Evolutionary conservation across 2,888 invertebrate species (phyloP).

Genomic region (Aphodius granarius): DNA sequence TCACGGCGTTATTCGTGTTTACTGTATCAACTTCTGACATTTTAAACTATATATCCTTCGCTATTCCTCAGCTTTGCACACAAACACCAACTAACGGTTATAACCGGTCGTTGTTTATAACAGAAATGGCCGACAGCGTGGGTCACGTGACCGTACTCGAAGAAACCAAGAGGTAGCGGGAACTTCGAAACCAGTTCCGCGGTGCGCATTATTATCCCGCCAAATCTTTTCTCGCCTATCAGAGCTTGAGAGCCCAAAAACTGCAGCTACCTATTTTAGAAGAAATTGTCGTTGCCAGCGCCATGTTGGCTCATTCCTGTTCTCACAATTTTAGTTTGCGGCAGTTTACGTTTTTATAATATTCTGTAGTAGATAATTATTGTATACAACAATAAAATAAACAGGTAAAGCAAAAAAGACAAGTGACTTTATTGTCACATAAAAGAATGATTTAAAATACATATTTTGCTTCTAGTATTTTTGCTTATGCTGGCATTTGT

Average conservation of each 20-base stretch:
- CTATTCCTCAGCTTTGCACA: slow-evolving; percentile 38
- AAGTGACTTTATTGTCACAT: no score
- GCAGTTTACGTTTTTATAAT: no score
- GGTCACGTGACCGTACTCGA: slow-evolving; percentile 57
- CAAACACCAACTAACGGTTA: slow-evolving; percentile 51
- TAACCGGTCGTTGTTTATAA: slow-evolving; percentile 63
- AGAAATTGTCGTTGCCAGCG: neutral
- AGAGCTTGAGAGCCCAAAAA: neutral
- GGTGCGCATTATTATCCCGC: neutral
- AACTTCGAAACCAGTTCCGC: slow-evolving; percentile 14
- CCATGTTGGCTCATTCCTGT: no score
- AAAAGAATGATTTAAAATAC: no score
- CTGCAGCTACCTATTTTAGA: neutral
- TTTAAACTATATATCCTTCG: slow-evolving; percentile 40
- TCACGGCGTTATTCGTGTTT: slow-evolving; percentile 49
- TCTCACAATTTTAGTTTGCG: no score
- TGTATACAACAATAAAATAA: no score
- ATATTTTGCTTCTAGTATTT: no score
- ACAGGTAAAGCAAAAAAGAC: no score
- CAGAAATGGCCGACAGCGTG: slow-evolving; percentile 66
- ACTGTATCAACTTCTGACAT: slow-evolving; percentile 54
- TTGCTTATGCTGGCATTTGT: no score
- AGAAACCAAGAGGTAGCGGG: slow-evolving; percentile 16
- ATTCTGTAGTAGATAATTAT: no score
- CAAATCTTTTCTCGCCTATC: neutral